Base-by-base conservation (phyloP, 2,797 vertebrate genomes). In the Intellagama lesueurii region DNA sequence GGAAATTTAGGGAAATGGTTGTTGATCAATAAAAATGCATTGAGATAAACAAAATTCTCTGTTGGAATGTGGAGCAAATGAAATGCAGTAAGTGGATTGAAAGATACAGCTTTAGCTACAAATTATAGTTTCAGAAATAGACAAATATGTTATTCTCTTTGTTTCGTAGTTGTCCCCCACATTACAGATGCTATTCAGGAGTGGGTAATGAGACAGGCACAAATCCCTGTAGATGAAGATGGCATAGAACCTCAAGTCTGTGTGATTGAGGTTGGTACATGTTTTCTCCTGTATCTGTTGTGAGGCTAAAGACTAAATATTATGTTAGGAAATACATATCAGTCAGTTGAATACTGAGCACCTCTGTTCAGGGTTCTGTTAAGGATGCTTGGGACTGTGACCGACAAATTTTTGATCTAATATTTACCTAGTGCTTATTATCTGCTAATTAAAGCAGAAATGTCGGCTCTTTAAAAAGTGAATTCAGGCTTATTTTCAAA, bases 161-260 rank as follows among this genome's bases (percentile, higher is more conserved):
- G 3, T 93, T 91, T 28, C 93, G 90, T 88, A 99, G 99, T 99
- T 92, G 99, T 99, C 56, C 99, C 99, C 81, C 99, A 99, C 93
- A 99, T 99, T 96, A 99, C 99, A n/a, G 99, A 99, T 93, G 98
- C 99, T 4, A 99, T 99, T 92, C 99, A 99, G 94, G 99, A 99
- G 79, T 99, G 99, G 99, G 98, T 99, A 0, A 98, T 99, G 97
- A 98, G 97, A 81, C 99, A 99, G 94, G 98, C 99, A 1, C 96
- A 82, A 85, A 98, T 99, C 69, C 97, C 99, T 4, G 99, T 99
- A 0, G 99, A 99, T n/a, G 98, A 97, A 30, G 98, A 99, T 16
- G 97, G 96, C 0, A 87, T 98, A 3, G 97, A 98, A 72, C 99
- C 99, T 83, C 98, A 99, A 98, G 98, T 99, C 40, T 99, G 99